phyloP scores from a whole-genome alignment of 2,113 vertebrate genomes.

The Ahaetulla prasina region DNA sequence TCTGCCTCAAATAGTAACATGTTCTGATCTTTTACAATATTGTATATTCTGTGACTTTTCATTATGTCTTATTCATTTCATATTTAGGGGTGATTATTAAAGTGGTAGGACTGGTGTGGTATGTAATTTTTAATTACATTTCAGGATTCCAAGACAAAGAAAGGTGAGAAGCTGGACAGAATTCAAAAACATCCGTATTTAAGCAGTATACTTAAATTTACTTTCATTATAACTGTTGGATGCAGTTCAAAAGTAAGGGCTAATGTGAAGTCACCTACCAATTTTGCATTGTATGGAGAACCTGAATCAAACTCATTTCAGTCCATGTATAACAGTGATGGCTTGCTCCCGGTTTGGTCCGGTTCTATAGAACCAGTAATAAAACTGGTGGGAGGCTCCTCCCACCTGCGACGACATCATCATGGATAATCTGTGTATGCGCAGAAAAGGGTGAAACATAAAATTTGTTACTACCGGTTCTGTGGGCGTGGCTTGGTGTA shows the following conservation, averaged over 20 bases:
- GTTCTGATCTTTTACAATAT: background rate
- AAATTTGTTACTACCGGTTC: no score
- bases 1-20: background rate
- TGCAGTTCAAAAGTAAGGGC: background rate
- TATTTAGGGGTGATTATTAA: background rate
- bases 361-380: no score
- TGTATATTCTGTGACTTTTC: background rate
- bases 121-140: background rate
- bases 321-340: no score
- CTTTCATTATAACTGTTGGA: background rate
- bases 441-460: no score
- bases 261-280: background rate
- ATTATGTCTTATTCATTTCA: background rate
- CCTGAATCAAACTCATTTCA: background rate
- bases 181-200: background rate
- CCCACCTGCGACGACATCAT: no score
- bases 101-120: background rate
- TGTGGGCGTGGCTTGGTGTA: no score
- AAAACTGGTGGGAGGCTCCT: no score
- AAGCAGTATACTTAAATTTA: background rate
- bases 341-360: no score
- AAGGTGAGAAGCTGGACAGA: background rate
- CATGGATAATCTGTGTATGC: no score
- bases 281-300: background rate
- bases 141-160: no score